Conservation (phyloP, 2,888 invertebrate genomes). For the Clanis bilineata region DNA sequence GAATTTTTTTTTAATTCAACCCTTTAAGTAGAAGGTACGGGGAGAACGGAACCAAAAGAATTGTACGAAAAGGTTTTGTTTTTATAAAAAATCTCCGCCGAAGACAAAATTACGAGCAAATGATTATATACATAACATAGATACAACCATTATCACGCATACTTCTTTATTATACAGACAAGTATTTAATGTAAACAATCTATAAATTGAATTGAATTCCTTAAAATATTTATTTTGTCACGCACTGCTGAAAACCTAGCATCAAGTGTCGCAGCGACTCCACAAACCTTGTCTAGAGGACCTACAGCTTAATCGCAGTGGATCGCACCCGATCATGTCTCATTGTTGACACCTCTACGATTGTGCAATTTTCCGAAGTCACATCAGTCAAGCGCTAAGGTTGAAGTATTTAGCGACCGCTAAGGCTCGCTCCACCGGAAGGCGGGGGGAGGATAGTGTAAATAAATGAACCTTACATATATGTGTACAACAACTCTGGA, state of each 20-base stretch:
- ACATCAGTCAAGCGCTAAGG: conserved; percentile 76
- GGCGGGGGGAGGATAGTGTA: conserved; percentile 78
- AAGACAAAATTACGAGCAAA: too few relatives aligned
- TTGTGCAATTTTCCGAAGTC: conserved; percentile 78
- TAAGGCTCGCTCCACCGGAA: conserved; percentile 65
- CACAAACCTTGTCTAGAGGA: conserved; percentile 44
- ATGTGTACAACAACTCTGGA: conserved; percentile 71
- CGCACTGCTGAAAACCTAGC: conserved; percentile 37
- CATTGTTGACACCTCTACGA: conserved; percentile 72
- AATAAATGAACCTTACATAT: conserved; percentile 79
- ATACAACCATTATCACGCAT: too few relatives aligned
- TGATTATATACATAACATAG: too few relatives aligned
- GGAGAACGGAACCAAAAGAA: too few relatives aligned
- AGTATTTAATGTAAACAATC: conserved; percentile 16
- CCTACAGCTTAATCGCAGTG: conserved; percentile 49
- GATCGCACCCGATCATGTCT: conserved; percentile 63
- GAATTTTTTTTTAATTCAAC: too few relatives aligned
- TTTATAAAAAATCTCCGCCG: too few relatives aligned
- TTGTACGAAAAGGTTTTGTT: too few relatives aligned
- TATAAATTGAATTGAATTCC: conserved; percentile 28
- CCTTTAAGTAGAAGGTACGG: too few relatives aligned
- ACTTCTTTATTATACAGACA: background rate
- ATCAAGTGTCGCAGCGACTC: conserved; percentile 27
- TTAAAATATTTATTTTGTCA: conserved; percentile 15
- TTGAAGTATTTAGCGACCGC: conserved; percentile 79